Base-by-base conservation (phyloP, 2,888 invertebrate species). In the Campopleginae sp. region DNA sequence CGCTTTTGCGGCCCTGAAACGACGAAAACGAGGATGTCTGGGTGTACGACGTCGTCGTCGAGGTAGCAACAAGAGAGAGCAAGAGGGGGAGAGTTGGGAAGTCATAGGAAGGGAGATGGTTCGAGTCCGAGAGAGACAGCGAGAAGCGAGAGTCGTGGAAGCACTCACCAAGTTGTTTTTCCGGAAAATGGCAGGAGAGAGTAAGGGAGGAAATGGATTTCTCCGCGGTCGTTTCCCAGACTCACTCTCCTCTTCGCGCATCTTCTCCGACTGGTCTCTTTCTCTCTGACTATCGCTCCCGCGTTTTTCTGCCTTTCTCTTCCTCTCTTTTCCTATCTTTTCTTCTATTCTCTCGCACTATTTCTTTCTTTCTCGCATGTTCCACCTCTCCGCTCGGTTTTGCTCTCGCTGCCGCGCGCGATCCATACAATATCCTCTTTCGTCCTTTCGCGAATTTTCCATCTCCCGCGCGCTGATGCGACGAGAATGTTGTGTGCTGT, bases 181-280 rank as follows among this genome's bases (percentile, higher is more conserved):
- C 89, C 86, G 84, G 77, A 83, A 82, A 82, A 85, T 84, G 77
- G 86, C 84, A 87, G 76, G 81, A 80, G 82, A 82, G 83, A 83
- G 87, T 82, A 82, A 82, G 85, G 84, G 89, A 87, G 89, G 86
- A 88, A 90, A 91, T 90, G 89, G 89, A 91, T 91, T 91, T 91
- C 91, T 90, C 90, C 90, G 90, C 90, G 91, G 90, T 89, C 89
- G 91, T 90, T 85, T 86, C 75, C 80, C 86, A 87, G 87, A 81
- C 83, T 75, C 78, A 63, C 82, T 77, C 86, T 68, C 38, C 54
- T 23, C 61, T 51, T 48, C 46, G 51, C 74, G 72, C 66, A 74
- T 74, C 54, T 80, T 77, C 63, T 76, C 71, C 14, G 23, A 75
- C 31, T 74, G 33, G 33, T 74, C 82, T 68, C 74, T 54, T 70